These are phyloP conservation scores for Pogonocherus hispidulus DNA, from an alignment of 2,888 invertebrate species.

Conservation along the genomic window DNA sequence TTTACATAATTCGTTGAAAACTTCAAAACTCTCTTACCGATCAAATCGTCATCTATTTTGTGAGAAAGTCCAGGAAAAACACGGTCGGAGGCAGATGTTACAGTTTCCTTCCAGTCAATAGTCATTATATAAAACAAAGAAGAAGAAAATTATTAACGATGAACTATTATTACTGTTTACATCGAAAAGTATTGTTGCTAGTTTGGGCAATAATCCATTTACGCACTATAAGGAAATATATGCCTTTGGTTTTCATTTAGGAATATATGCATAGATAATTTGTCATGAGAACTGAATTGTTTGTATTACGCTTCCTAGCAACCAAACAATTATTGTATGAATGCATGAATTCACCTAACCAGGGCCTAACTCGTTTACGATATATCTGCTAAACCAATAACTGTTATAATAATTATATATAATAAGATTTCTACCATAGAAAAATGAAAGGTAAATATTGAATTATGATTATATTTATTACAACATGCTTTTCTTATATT, in stretches of 20 bases:
- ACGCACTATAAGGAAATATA: neutral
- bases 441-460: no score
- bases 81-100: slow-evolving; percentile 68
- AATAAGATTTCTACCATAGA: no score
- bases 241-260: no score
- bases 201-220: neutral
- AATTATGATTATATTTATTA: no score
- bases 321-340: neutral
- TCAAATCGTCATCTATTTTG: slow-evolving; percentile 54
- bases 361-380: no score
- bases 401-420: no score
- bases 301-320: slow-evolving; percentile 18
- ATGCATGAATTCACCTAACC: no score
- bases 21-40: slow-evolving; percentile 47
- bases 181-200: neutral
- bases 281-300: neutral
- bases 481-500: no score
- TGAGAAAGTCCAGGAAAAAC: slow-evolving; percentile 70
- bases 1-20: neutral
- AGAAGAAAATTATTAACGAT: neutral
- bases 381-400: no score
- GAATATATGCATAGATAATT: no score
- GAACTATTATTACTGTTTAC: neutral
- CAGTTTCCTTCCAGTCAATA: slow-evolving; percentile 68
- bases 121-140: neutral